Evolutionary conservation across 1,140 invertebrate species (phyloP), one percentile per base, ranked within the genome.

Genomic region (Manduca sexta): DNA sequence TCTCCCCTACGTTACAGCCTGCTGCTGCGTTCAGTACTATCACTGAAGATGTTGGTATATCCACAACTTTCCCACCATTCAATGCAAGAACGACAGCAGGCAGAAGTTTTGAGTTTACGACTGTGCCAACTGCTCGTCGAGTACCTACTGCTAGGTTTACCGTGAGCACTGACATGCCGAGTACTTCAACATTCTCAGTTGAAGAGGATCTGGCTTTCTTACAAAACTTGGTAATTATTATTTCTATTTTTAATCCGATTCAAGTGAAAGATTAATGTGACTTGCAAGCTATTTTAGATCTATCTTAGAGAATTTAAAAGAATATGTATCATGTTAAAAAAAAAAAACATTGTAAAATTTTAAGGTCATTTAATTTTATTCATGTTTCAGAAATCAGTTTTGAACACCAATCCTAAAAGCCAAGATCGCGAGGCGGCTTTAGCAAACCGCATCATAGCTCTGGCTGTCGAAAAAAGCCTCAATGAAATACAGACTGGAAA

Each of bases 151-250:
- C 63, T 29, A 60, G 48, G 53, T 45, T 70, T 11, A 77, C 52
- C 3, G 33, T 48, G 17, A 69, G 82, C 17, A 84, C 84, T 43
- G 77, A 85, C 60, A 68, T 73, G n/a, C 78, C 82, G 13, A 80
- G 73, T 56, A 76, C 74, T 7, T 84, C 82, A 3, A 87, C 85
- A n/a, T 86, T 79, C 65, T 87, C 86, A 2, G 84, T 86, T 45
- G 69, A 79, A 70, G 87, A 88, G 52, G 86, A 88, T 71, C 71
- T 88, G 49, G 74, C 70, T 29, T 88, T 88, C 59, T 58, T 88
- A 16, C 73, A 83, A 43, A 86, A 82, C 55, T 72, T 88, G 74
- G 87, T 88, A 78, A 66, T 66, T 68, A 40, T 38, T 44, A 49
- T 34, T 18, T 39, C 12, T 13, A 35, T n/a, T 35, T 11, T 35